Evolutionary conservation across 2,888 invertebrate genomes (phyloP), one percentile per base, ranked within the genome.

Genomic region (Meandrusa payeni): DNA sequence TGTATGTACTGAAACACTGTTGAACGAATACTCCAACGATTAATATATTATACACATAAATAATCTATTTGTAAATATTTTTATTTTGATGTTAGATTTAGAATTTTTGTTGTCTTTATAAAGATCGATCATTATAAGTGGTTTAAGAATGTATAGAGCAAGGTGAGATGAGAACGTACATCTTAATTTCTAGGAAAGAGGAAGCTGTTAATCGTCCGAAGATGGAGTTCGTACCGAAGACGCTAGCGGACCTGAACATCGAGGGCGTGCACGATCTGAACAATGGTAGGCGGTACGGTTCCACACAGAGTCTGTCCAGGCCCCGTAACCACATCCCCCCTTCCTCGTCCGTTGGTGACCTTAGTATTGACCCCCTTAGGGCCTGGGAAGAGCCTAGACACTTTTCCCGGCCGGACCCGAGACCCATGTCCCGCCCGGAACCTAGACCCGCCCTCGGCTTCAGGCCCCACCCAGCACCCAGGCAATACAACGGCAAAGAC

Each of bases 171-270:
- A 13, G 3, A 41, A 7, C 13, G 9, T 24, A 26, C n/a, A 7
- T 32, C 0, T 32, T 7, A 3, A 6, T 55, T 83, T 76, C 6
- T 72, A 95, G 95, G 89, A 95, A 95, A 86, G 94, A 95, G 64
- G 97, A 97, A 78, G 96, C 97, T 47, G 94, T 93, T 58, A 92
- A 90, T 87, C 93, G 95, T 86, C 97, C 97, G 57, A 95, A 95
- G 89, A 70, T 93, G 82, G 96, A 97, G 85, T 97, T 97, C 81
- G 92, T 95, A 65, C 97, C 97, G 65, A 97, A 97, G 90, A 94
- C 96, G 47, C 89, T 97, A 64, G 91, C 94, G 50, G 97, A 97
- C 85, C 91, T 97, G 54, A 91, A 95, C 83, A 93, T 96, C 81
- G 95, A 95, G 75, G 91, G 91, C 66, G 74, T 91, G 67, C 88